A percentile compares a stretch with the other conserved stretches of the same genome.
Evolutionary conservation across 2,888 invertebrate species (phyloP).

Genomic region (Acheta domesticus): DNA sequence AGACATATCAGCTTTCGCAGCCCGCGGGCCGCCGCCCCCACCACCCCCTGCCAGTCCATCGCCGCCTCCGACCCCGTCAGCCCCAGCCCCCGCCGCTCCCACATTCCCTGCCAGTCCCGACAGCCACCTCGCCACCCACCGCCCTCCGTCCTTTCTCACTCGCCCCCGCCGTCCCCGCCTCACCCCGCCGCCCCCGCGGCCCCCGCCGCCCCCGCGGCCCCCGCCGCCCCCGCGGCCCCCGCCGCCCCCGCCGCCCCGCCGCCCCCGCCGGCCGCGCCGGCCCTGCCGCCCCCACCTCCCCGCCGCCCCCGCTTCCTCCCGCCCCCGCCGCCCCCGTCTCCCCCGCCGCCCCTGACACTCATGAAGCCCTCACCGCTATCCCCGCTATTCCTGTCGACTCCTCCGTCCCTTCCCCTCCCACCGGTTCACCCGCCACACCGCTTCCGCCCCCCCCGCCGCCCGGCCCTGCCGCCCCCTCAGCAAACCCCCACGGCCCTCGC

Average conservation of each 20-base stretch:
- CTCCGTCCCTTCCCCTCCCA: background rate
- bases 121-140: background rate
- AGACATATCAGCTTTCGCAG: conserved; percentile 8
- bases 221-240: background rate
- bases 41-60: background rate
- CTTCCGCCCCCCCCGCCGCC: background rate
- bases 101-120: background rate
- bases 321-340: background rate
- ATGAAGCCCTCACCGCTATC: no score
- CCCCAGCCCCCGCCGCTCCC: background rate
- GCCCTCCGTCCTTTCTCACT: no score
- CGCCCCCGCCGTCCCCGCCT: no score
- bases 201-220: background rate
- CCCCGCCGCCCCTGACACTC: background rate
- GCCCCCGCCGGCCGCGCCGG: no score
- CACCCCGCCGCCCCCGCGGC: background rate
- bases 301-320: background rate
- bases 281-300: background rate
- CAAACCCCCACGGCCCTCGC: no score
- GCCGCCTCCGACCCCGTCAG: no score
- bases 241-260: no score
- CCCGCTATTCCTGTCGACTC: background rate
- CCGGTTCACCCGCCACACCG: background rate
- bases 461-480: background rate
- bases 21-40: background rate